Base-by-base conservation (phyloP, 2,888 invertebrate species). In the Chelonus formosanus region DNA sequence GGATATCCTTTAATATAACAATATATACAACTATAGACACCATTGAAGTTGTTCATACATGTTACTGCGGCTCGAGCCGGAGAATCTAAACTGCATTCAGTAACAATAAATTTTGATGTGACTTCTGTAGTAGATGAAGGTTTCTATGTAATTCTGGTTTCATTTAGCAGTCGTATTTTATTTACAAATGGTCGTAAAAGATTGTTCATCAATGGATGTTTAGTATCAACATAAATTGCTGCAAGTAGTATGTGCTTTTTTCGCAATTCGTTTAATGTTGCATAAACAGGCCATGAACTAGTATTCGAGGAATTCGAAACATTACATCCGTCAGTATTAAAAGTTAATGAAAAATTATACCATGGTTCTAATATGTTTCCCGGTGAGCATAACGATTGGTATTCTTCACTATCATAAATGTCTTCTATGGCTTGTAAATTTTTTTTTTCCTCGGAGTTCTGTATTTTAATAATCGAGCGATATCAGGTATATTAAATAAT, bases 211-310 rank as follows among this genome's bases (percentile, higher is more conserved):
- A 35, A 3, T 20, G 68, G 67, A 44, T 70, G 59, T 44, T n/a
- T 5, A 1, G 55, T 34, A 43, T 68, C 67, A 1, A 68, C 57
- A 10, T 43, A 67, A 3, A 70, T 36, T 43, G 36, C 67, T 34
- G 56, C 68, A 8, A 71, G 32, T 3, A 67, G 20, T 50, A 67
- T 67, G 40, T 70, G 45, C 44, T 67, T 70, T 45, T 68, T 67
- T 6, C 69, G 67, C 3, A 73, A 44, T 57, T 73, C 70, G 34
- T 73, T 70, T 7, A 73, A 55, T 62, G 63, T 64, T 4, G 65
- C 54, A 50, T 63, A 70, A 10, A 73, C 45, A 8, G 73, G 68
- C 64, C 69, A 73, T 7, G 55, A 54, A 36, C 58, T 64, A 0
- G 62, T 43, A 20, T 47, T 63, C 2, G 67, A 69, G 3, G 72